phyloP scores from a whole-genome alignment of 2,113 vertebrate species.

The Saguinus imperator region DNA sequence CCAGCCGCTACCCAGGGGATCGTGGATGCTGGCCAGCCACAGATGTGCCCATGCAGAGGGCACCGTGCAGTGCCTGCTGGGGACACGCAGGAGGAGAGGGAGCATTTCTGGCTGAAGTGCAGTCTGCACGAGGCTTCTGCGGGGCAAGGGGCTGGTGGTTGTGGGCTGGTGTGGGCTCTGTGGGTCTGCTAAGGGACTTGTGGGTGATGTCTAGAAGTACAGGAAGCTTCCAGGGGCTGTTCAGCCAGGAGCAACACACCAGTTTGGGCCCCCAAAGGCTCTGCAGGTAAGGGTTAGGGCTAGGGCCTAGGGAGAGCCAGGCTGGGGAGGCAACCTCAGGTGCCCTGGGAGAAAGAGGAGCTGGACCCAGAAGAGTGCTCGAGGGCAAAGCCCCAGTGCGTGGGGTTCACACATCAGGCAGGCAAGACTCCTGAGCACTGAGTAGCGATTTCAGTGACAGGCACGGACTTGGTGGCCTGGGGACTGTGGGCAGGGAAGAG shows the following conservation, averaged over 20 bases:
- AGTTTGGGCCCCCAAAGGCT: background rate
- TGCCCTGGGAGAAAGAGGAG: background rate
- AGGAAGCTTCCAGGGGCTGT: background rate
- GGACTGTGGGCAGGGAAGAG: background rate
- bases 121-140: background rate
- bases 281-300: background rate
- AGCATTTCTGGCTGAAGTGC: no score
- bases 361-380: fast-evolving
- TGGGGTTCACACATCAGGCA: fast-evolving
- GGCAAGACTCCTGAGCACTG: background rate
- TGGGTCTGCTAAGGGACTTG: background rate
- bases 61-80: background rate
- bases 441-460: background rate
- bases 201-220: background rate
- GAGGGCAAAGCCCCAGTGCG: background rate
- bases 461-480: background rate
- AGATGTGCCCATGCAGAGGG: background rate
- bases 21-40: background rate
- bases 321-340: background rate
- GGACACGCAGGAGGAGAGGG: background rate
- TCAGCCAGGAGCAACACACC: fast-evolving
- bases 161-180: fast-evolving
- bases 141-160: fast-evolving
- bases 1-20: no score
- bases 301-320: background rate